A percentile compares a stretch with the other conserved stretches of the same genome.
Evolutionary conservation across 2,113 vertebrate genomes (phyloP).

Genomic region (Dicentrarchus labrax): DNA sequence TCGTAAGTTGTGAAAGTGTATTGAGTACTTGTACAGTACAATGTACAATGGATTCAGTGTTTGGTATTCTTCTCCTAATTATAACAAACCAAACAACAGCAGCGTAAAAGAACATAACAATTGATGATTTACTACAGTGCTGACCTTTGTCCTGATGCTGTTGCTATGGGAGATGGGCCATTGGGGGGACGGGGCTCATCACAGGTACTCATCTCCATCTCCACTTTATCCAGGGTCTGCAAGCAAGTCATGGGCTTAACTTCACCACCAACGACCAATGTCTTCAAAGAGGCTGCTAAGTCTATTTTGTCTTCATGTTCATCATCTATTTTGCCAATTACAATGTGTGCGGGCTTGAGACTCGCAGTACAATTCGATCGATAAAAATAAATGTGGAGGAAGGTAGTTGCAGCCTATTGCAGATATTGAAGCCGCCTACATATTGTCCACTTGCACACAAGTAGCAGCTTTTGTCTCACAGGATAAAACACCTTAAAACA

Average conservation of each 20-base stretch:
- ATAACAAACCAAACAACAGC: neutral
- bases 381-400: neutral
- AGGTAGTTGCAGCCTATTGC: neutral
- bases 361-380: no score
- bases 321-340: no score
- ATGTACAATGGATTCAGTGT: neutral
- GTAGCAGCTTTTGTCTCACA: no score
- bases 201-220: slow-evolving; percentile 99
- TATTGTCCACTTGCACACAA: neutral
- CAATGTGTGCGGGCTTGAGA: no score
- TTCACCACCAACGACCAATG: neutral
- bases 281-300: no score
- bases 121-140: slow-evolving; percentile 7
- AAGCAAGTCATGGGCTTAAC: neutral
- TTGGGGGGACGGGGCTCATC: slow-evolving; percentile 96
- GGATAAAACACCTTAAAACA: neutral
- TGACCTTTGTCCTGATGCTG: slow-evolving; percentile 96
- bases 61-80: neutral
- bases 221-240: slow-evolving; percentile 96
- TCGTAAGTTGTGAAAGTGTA: no score
- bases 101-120: neutral
- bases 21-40: neutral
- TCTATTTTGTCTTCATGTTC: no score
- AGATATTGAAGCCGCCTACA: neutral
- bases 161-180: slow-evolving; percentile 97